Percentiles rank a stretch among this genome's conserved stretches.
phyloP scores from a whole-genome alignment of 2,888 invertebrate genomes.

The Thelaira solivaga region DNA sequence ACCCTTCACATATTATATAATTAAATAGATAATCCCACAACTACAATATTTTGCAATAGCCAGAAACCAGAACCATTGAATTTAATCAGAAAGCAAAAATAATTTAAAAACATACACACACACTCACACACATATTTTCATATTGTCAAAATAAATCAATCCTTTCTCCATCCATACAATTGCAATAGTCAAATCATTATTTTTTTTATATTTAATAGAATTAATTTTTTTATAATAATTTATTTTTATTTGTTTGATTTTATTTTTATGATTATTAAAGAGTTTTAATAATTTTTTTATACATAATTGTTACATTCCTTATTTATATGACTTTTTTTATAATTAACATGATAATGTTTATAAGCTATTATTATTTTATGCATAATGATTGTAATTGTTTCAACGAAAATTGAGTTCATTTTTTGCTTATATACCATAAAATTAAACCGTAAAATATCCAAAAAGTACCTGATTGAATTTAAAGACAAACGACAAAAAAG shows the following conservation, averaged over 20 bases:
- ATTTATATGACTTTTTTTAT: conserved; percentile 34
- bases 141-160: not conserved
- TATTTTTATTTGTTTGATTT: conserved; percentile 34
- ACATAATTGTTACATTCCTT: conserved; percentile 60
- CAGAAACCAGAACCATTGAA: conserved; percentile 42
- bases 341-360: conserved; percentile 24
- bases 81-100: not conserved
- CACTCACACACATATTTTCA: not conserved
- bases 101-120: not conserved
- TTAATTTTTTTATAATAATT: conserved; percentile 19
- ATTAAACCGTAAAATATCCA: conserved; percentile 41
- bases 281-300: conserved; percentile 25
- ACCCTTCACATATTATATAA: not conserved
- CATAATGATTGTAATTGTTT: conserved; percentile 16
- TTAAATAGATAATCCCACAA: not conserved
- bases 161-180: conserved; percentile 39
- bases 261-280: conserved; percentile 30
- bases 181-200: conserved; percentile 55
- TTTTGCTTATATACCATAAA: conserved; percentile 32
- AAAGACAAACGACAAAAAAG: conserved; percentile 27
- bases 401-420: conserved; percentile 47
- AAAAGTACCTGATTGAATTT: conserved; percentile 55
- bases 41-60: conserved; percentile 46
- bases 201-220: conserved; percentile 2
- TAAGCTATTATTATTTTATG: conserved; percentile 9